Base-by-base conservation (phyloP, 92 coral and sea anemone species). In the Meandrina meandrites region DNA sequence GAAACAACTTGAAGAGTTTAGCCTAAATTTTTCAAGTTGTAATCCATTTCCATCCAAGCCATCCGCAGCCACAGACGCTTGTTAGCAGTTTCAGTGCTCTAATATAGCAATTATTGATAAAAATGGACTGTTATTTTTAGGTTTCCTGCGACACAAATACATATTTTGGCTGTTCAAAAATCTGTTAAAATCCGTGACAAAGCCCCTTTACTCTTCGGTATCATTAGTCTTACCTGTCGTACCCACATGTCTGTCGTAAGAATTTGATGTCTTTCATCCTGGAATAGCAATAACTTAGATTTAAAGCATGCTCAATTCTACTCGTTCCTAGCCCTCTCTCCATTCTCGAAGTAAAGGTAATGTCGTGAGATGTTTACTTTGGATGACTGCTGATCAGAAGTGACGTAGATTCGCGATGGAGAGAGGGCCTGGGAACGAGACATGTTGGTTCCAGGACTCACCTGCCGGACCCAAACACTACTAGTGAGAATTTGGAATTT, bases 381-480 rank as follows among this genome's bases (percentile, higher is more conserved):
- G 74, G 6, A 27, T 48, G 35, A 30, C 75, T 60, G 28, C 84
- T 81, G 84, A 81, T 28, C 54, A 80, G 42, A 11, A 79, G 51
- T 60, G 4, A 13, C 18, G 27, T 16, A 32, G 69, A 64, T 31
- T 12, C 72, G 19, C 14, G 50, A 47, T 54, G 54, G 24, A 57
- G 79, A 58, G 40, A 76, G 73, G 88, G 60, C 34, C 47, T 85
- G 82, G 80, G 88, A 50, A 76, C 88, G 88, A 64, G 82, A 1
- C 19, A 8, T 40, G 76, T 69, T 32, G 62, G 21, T 53, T 57
- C 30, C 87, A 84, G 88, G 67, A 88, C 98, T 90, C 83, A 94
- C 98, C 95, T 94, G 98, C 18, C 98, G 83, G 70, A 94, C 86
- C 98, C 98, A 94, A 57, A 94, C 94, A 81, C 93, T 92, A 35